These are phyloP conservation scores for Tachuris rubrigastra DNA, from an alignment of 2,113 vertebrate species.

Conservation along the genomic window DNA sequence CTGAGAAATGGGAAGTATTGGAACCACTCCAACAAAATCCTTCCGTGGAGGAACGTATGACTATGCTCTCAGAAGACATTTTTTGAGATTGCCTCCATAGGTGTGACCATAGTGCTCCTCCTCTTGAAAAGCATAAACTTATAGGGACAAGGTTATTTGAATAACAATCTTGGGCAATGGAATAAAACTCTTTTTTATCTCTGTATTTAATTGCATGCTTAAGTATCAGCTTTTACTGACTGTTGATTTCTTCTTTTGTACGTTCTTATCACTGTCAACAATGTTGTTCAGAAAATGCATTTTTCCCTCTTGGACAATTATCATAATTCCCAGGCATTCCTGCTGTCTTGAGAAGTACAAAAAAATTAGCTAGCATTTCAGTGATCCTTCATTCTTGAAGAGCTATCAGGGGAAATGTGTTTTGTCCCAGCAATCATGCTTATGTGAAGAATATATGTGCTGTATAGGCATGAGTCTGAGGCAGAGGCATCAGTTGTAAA, in stretches of 20 bases:
- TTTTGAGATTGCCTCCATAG: neutral
- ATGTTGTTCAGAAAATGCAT: neutral
- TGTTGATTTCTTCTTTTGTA: neutral
- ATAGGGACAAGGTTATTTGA: neutral
- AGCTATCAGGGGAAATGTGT: neutral
- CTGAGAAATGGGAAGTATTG: neutral
- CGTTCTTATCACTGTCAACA: neutral
- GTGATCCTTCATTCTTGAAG: neutral
- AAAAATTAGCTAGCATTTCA: neutral
- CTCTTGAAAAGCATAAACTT: neutral
- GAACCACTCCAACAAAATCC: neutral
- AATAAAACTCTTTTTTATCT: neutral
- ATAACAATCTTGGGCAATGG: neutral
- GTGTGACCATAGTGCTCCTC: neutral
- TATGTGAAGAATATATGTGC: neutral
- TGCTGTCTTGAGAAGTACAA: neutral
- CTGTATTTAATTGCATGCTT: accelerated
- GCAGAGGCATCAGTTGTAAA: neutral
- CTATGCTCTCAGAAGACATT: neutral
- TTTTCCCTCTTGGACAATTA: neutral
- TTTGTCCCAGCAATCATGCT: neutral
- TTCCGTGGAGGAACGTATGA: neutral
- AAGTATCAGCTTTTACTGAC: neutral
- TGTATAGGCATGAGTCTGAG: neutral
- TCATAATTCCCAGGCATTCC: neutral